Evolutionary conservation across 2,888 invertebrate genomes (phyloP).

Genomic region (Drosophila peninsularis): DNA sequence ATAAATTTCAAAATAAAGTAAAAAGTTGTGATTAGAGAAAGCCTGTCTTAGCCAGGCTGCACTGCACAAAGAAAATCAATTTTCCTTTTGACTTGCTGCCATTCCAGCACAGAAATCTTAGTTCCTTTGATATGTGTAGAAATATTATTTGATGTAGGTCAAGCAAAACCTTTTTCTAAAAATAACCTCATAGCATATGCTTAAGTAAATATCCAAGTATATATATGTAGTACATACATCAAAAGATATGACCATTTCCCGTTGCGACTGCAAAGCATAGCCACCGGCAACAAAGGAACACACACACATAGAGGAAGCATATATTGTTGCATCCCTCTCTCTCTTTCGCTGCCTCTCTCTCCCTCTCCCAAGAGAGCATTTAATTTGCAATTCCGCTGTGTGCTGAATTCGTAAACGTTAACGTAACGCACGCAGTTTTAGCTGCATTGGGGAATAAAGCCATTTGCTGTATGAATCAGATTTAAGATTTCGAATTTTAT

Average conservation of each 20-base stretch:
- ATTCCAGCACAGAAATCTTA: background rate
- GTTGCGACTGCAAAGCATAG: conserved; percentile 2
- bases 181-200: conserved; percentile 1
- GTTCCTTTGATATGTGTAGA: conserved; percentile 1
- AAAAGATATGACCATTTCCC: conserved; percentile 2
- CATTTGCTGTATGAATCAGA: background rate
- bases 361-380: conserved; percentile 14
- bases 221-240: background rate
- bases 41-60: background rate
- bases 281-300: conserved; percentile 1
- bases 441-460: background rate
- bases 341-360: background rate
- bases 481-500: background rate
- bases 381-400: conserved; percentile 21
- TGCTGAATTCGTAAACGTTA: conserved; percentile 25
- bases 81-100: background rate
- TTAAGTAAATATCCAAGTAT: conserved; percentile 3
- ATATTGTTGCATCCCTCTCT: conserved; percentile 8
- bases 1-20: background rate
- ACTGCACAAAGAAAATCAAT: conserved; percentile 1
- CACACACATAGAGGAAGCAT: background rate
- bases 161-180: conserved; percentile 9
- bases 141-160: conserved; percentile 3
- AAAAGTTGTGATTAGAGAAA: no score
- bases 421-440: background rate